Conservation (phyloP, 1,140 invertebrate species). For the Anoplolepis gracilipes region DNA sequence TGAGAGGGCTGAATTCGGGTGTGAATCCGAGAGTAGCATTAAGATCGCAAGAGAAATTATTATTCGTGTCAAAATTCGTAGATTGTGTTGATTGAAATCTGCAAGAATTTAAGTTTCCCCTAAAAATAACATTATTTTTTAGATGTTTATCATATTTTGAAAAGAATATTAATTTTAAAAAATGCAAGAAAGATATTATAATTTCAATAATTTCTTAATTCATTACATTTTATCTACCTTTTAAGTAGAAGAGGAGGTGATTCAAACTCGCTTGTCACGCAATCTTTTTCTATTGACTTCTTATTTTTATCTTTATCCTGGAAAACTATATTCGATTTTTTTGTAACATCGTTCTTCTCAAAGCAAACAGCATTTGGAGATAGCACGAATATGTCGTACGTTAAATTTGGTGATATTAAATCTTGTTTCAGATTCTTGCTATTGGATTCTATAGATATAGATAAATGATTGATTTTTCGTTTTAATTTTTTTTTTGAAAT, state of each 20-base stretch:
- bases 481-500: conserved; percentile 22
- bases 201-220: not conserved
- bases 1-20: conserved; percentile 78
- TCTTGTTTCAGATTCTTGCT: too few species aligned
- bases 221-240: conserved; percentile 5
- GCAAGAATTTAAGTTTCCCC: not conserved
- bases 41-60: conserved; percentile 61
- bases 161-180: not conserved
- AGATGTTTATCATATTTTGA: not conserved
- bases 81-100: conserved; percentile 75
- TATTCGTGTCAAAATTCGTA: conserved; percentile 71
- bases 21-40: conserved; percentile 75
- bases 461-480: conserved; percentile 18
- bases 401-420: conserved; percentile 79
- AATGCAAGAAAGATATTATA: not conserved
- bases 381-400: conserved; percentile 68
- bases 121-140: not conserved
- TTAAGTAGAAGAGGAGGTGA: not conserved
- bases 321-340: not conserved
- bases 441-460: not conserved
- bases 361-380: conserved; percentile 75
- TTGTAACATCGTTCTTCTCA: not conserved
- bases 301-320: not conserved
- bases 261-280: not conserved
- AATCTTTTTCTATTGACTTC: not conserved